Evolutionary conservation across 2,797 vertebrate species (phyloP).

Genomic region (Labeo calbasu): DNA sequence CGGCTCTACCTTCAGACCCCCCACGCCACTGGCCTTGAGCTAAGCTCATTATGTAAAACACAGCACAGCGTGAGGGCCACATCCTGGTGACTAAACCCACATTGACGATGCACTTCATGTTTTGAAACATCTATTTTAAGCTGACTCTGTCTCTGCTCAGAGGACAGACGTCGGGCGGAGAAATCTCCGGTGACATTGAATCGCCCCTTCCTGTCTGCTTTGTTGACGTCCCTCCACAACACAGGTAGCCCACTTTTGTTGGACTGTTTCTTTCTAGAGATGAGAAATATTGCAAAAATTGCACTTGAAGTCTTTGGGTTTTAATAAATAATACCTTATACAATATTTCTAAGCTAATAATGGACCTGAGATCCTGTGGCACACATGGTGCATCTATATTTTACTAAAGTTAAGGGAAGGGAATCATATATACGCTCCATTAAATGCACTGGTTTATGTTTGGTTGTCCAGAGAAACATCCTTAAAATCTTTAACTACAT

Average conservation of each 20-base stretch:
- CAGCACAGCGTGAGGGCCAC: slow-evolving; percentile 33
- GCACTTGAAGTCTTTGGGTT: slow-evolving; percentile 13
- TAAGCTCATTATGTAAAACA: slow-evolving; percentile 63
- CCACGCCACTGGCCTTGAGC: slow-evolving; percentile 42
- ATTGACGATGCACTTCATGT: slow-evolving; percentile 64
- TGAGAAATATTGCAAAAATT: slow-evolving; percentile 6
- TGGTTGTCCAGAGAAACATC: background rate
- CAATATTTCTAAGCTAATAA: slow-evolving; percentile 40
- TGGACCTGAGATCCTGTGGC: slow-evolving; percentile 23
- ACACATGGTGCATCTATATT: slow-evolving; percentile 31
- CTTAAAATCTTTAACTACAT: slow-evolving; percentile 3
- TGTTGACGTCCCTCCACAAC: slow-evolving; percentile 22
- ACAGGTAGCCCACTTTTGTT: slow-evolving; percentile 19
- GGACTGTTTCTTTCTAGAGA: slow-evolving; percentile 34
- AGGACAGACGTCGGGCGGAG: slow-evolving; percentile 52
- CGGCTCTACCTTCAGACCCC: slow-evolving; percentile 39
- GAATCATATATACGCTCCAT: background rate
- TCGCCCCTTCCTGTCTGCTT: slow-evolving; percentile 12
- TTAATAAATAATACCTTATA: slow-evolving; percentile 50
- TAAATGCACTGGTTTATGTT: background rate
- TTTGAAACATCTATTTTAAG: slow-evolving; percentile 62
- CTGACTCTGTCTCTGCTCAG: slow-evolving; percentile 52
- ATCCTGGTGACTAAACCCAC: slow-evolving; percentile 54
- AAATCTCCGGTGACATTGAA: slow-evolving; percentile 61
- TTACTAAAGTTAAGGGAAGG: slow-evolving; percentile 3